A percentile compares a stretch with the other conserved stretches of the same genome.
Evolutionary conservation across 2,888 invertebrate genomes (phyloP).

Genomic region (Pegoplata infirma): DNA sequence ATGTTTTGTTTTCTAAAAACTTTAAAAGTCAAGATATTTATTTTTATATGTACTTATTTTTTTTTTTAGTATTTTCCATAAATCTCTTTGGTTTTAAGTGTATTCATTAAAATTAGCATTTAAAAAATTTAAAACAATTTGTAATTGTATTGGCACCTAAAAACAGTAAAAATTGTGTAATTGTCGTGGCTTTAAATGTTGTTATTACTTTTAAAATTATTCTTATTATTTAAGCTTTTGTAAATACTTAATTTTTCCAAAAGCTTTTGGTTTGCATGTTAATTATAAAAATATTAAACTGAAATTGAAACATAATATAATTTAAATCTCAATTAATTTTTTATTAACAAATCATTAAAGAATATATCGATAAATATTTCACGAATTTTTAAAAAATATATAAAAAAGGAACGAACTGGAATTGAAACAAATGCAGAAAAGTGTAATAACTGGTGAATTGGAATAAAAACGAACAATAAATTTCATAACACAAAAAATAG

Average conservation of each 20-base stretch:
- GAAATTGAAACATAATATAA: slow-evolving; percentile 19
- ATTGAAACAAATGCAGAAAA: too few relatives aligned
- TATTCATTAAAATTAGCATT: slow-evolving; percentile 57
- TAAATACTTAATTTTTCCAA: slow-evolving; percentile 4
- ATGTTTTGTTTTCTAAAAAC: not conserved
- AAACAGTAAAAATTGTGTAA: slow-evolving; percentile 48
- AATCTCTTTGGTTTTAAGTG: slow-evolving; percentile 26
- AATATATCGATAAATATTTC: too few relatives aligned
- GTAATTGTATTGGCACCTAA: slow-evolving; percentile 57
- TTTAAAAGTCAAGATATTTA: slow-evolving; percentile 17
- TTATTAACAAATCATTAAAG: too few relatives aligned
- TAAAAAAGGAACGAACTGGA: too few relatives aligned
- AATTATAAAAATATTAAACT: not conserved
- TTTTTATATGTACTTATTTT: not conserved
- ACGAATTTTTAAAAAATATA: too few relatives aligned
- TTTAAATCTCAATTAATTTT: too few relatives aligned
- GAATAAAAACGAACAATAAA: too few relatives aligned
- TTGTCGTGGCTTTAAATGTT: slow-evolving; percentile 63
- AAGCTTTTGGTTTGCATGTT: slow-evolving; percentile 14
- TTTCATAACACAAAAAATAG: too few relatives aligned
- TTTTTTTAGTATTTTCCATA: slow-evolving; percentile 2
- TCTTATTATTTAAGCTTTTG: not conserved
- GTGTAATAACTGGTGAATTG: too few relatives aligned
- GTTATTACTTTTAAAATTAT: slow-evolving; percentile 43
- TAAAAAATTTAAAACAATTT: slow-evolving; percentile 45